Base-by-base conservation (phyloP, 2,888 invertebrate genomes). In the Penaeus monodon region DNA sequence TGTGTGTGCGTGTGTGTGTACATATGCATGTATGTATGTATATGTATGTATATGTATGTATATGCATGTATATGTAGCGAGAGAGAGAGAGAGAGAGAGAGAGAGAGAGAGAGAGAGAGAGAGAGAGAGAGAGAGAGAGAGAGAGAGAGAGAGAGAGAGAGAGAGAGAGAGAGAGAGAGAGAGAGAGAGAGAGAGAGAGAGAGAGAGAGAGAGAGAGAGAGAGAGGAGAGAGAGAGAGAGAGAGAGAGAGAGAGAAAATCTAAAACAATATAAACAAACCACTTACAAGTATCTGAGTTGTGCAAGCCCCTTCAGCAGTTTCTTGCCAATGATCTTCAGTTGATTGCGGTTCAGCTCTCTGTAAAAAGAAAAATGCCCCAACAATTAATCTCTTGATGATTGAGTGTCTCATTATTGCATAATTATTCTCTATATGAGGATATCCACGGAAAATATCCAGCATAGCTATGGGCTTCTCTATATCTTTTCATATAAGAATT, bases 311-410 rank as follows among this genome's bases (percentile, higher is more conserved):
- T 86, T 85, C 63, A 89, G 80, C 64, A 88, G 64, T 44, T 89
- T 89, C 81, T 88, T 86, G 64, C 85, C 89, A 24, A 98, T 95
- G 77, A 96, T 96, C 24, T 96, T 95, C 92, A 98, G 94, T 92
- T 95, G 95, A 93, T 98, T 98, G 92, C 97, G 96, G 93, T 98
- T 98, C 90, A 98, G 94, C 92, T 98, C 98, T 93, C 98, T 98
- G 95, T 44, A 94, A 73, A 27, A 57, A 66, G 38, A 38, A 38
- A 38, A 33, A 57, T 57, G 17, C 57, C 2, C 17, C 20, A 57
- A 57, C 57, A 57, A 57, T 57, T 57, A 57, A 3, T 57, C 57
- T 17, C 10, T 57, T 57, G 57, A 17, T 17, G 57, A 57, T 57
- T 20, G 57, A 12, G 57, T 57, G 17, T 57, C 3, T 14, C 17